A percentile compares a stretch with the other conserved stretches of the same genome.
Evolutionary conservation across 2,888 invertebrate genomes (phyloP).

Genomic region (Hybos culiciformis): DNA sequence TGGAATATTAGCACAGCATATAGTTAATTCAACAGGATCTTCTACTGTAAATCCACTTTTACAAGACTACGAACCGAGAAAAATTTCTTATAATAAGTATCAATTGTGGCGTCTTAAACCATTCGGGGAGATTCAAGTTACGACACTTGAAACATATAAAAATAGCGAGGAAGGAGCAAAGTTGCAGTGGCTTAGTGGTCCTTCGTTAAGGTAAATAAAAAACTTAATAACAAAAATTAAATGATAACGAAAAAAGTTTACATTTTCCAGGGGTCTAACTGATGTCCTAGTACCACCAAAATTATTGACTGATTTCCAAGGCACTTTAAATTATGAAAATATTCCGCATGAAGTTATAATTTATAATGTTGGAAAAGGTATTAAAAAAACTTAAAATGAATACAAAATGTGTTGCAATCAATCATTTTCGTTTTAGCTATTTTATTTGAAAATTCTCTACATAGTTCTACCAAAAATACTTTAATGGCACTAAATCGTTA

Average conservation of each 20-base stretch:
- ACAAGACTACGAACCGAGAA: conserved; percentile 13
- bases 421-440: not conserved
- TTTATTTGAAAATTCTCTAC: conserved; percentile 1
- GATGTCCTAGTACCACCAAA: conserved; percentile 63
- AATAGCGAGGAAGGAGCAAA: conserved; percentile 37
- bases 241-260: not conserved
- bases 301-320: conserved; percentile 33
- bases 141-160: conserved; percentile 34
- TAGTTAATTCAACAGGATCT: conserved; percentile 26
- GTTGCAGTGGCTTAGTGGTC: conserved; percentile 46
- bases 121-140: conserved; percentile 33
- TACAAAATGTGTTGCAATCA: not conserved
- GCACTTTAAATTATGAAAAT: conserved; percentile 43
- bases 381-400: conserved; percentile 49
- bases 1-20: conserved; percentile 31
- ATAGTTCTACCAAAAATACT: conserved; percentile 36
- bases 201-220: conserved; percentile 34
- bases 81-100: conserved; percentile 36
- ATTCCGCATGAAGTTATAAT: conserved; percentile 54
- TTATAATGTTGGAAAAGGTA: conserved; percentile 61
- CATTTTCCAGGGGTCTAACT: conserved; percentile 37
- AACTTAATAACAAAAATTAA: not conserved
- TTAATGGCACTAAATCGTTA: conserved; percentile 62
- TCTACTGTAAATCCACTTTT: conserved; percentile 20
- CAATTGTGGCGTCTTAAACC: conserved; percentile 40